Base-by-base conservation (phyloP, 2,888 invertebrate species). In the Ernsta delagoae region DNA sequence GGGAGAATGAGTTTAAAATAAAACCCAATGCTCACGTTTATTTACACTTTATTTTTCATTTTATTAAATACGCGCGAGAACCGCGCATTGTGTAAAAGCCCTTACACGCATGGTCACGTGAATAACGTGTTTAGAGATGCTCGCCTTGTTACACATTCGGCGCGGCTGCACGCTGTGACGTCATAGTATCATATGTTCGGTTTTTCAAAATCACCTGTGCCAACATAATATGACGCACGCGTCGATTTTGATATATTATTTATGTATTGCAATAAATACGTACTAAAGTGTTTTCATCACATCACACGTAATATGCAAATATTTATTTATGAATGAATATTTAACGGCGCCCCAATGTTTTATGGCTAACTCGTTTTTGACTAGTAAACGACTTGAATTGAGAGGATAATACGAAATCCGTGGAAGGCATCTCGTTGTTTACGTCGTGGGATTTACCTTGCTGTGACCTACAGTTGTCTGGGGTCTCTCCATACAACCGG, bases 61-160 rank as follows among this genome's bases (percentile, higher is more conserved):
- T n/a, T n/a, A n/a, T n/a, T n/a, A n/a, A n/a, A n/a, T n/a, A 11
- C 43, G 43, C 4, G 43, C 3, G 4, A 11, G 5, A 11, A 4
- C 11, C 45, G 45, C 6, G 45, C 0, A 11, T 45, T 45, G 45
- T 45, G n/a, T 45, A n/a, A n/a, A 2, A 45, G 45, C 45, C 45
- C 41, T 45, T n/a, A 45, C 5, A 45, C n/a, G n/a, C n/a, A 41
- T 7, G 7, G 41, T 45, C 45, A 45, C 45, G 45, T 45, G 45
- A 45, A 48, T 12, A 48, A 48, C 48, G 48, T 48, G 48, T 48
- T 48, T 48, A 48, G 12, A 48, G 48, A 12, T 48, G 48, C 48
- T 48, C 12, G 48, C 48, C 48, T 48, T 48, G 48, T 48, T 48
- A 48, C 48, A 48, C 48, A 48, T 48, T 48, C 6, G 12, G 48